phyloP scores from a whole-genome alignment of 2,888 invertebrate species.

The Stomorhina lunata region DNA sequence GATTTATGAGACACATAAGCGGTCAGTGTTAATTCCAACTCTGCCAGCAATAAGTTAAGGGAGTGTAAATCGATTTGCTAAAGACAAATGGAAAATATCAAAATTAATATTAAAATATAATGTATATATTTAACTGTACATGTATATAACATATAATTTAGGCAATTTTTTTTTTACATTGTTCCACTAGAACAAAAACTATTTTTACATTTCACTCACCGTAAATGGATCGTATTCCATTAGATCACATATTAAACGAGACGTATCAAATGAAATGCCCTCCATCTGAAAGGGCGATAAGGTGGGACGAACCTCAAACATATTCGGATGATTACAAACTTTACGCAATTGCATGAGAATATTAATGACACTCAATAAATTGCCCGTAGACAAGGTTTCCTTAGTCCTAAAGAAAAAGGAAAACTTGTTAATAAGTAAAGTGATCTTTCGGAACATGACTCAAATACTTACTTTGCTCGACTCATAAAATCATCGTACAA shows the following conservation, averaged over 20 bases:
- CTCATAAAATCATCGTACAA: constrained; percentile 99
- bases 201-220: constrained; percentile 80
- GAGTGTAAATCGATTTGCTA: constrained; percentile 85
- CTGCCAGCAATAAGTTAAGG: constrained; percentile 84
- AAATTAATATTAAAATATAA: constrained; percentile 9
- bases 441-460: too few relatives aligned
- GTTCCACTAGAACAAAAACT: neutral
- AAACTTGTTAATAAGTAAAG: too few relatives aligned
- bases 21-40: constrained; percentile 85
- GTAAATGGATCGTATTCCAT: constrained; percentile 88
- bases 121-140: neutral
- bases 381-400: constrained; percentile 95
- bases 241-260: constrained; percentile 86
- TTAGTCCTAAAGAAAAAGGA: constrained; percentile 85
- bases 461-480: constrained; percentile 88
- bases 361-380: constrained; percentile 96
- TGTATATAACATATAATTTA: neutral
- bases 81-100: constrained; percentile 13
- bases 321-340: constrained; percentile 98
- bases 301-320: constrained; percentile 97
- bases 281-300: constrained; percentile 95
- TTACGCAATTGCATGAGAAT: constrained; percentile 98
- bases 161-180: neutral
- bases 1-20: constrained; percentile 93
- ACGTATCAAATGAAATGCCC: constrained; percentile 85